Percentiles rank a stretch among this genome's conserved stretches.
Conservation (phyloP, 2,888 invertebrate species). For the Stegophylla sp. region DNA sequence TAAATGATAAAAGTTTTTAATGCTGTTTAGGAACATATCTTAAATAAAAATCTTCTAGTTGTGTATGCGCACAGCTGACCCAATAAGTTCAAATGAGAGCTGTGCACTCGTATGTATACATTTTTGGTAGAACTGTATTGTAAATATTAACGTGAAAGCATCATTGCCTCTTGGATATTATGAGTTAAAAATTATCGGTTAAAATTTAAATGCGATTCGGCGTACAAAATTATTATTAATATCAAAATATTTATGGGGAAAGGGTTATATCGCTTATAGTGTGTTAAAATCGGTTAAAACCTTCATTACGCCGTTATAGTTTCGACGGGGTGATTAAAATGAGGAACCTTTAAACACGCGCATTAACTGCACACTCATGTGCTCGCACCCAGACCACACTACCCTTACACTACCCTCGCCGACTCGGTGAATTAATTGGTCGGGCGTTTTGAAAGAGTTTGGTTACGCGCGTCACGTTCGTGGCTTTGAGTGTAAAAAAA, state of each 20-base stretch:
- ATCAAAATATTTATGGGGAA: not conserved
- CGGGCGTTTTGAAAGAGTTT: conserved; percentile 1
- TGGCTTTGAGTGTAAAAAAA: not conserved
- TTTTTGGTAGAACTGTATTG: no score
- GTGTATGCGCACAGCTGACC: no score
- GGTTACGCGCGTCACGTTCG: not conserved
- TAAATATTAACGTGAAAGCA: no score
- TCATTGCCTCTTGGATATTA: not conserved
- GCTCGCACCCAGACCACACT: no score
- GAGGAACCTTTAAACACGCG: conserved; percentile 12
- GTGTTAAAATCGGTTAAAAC: conserved; percentile 35
- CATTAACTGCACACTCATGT: not conserved
- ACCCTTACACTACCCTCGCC: not conserved
- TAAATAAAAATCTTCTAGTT: no score
- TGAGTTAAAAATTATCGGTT: no score
- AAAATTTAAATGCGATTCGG: conserved; percentile 6
- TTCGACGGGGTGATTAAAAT: conserved; percentile 14
- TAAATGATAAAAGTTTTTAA: no score
- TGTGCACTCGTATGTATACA: no score
- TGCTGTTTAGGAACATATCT: no score
- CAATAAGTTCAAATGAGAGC: no score
- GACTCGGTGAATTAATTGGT: conserved; percentile 20
- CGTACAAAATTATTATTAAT: not conserved
- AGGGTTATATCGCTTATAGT: conserved; percentile 9
- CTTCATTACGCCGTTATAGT: not conserved